phyloP scores from a whole-genome alignment of 2,797 vertebrate genomes.

The Manis javanica region DNA sequence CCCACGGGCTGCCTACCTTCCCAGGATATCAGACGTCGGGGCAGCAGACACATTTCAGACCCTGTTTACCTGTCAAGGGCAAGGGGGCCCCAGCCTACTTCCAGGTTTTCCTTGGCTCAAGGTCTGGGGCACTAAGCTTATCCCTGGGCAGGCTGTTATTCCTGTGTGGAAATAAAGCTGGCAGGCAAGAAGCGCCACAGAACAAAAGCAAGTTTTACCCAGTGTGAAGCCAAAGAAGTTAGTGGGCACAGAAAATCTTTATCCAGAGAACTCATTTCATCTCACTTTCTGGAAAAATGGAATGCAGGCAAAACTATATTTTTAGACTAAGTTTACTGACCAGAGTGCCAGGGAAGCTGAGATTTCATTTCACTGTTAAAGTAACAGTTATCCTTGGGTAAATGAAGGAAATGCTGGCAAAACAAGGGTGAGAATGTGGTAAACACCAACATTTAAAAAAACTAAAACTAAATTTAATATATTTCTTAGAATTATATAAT shows the following conservation, averaged over 20 bases:
- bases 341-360: slow-evolving; percentile 48
- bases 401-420: slow-evolving; percentile 55
- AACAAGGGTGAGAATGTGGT: slow-evolving; percentile 55
- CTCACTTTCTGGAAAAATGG: slow-evolving; percentile 50
- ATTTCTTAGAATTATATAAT: slow-evolving; percentile 60
- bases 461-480: slow-evolving; percentile 12
- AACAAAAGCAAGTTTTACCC: not conserved
- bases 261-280: not conserved
- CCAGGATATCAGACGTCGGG: not conserved
- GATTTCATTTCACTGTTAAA: slow-evolving; percentile 66
- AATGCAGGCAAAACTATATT: slow-evolving; percentile 33
- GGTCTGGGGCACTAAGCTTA: not conserved
- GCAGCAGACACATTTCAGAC: not conserved
- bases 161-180: not conserved
- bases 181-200: not conserved
- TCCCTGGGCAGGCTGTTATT: not conserved
- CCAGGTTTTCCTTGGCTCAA: not conserved
- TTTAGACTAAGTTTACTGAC: slow-evolving; percentile 49
- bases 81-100: not conserved
- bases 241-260: not conserved
- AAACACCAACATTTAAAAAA: slow-evolving; percentile 51
- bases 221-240: not conserved
- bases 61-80: not conserved
- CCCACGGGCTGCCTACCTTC: accelerated
- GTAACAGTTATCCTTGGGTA: slow-evolving; percentile 58